These are phyloP conservation scores for Phallusia fumigata DNA, from an alignment of 23 tunicate species.

Conservation along the genomic window DNA sequence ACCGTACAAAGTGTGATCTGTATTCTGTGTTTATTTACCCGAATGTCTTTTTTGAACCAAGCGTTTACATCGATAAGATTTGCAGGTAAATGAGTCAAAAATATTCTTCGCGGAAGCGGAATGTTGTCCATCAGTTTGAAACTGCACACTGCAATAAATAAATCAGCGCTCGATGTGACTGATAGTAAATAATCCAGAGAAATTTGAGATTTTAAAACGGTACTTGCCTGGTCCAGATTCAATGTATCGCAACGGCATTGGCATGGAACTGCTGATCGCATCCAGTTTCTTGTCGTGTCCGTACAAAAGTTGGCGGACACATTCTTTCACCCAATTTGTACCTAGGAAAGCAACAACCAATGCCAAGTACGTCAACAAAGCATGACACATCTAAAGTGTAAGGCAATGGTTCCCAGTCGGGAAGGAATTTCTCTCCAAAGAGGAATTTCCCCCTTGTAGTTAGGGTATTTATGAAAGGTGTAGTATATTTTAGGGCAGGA, in stretches of 20 bases:
- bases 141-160: background rate
- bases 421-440: no score
- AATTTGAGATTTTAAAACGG: no score
- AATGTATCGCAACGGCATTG: constrained; percentile 2
- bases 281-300: background rate
- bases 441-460: no score
- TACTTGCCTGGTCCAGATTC: background rate
- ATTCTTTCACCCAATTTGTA: background rate
- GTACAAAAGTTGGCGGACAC: background rate
- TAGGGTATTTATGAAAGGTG: no score
- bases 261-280: background rate
- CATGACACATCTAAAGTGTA: no score
- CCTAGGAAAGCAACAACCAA: background rate
- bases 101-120: background rate
- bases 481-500: no score
- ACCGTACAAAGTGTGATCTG: no score
- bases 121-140: background rate
- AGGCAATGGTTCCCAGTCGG: no score
- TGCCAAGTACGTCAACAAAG: no score
- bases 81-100: background rate
- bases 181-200: no score
- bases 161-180: no score
- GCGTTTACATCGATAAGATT: background rate
- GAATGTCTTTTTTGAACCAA: background rate
- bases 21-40: background rate